A percentile compares a stretch with the other conserved stretches of the same genome.
phyloP scores from a whole-genome alignment of 92 coral and sea anemone genomes.

The Heteractis magnifica region DNA sequence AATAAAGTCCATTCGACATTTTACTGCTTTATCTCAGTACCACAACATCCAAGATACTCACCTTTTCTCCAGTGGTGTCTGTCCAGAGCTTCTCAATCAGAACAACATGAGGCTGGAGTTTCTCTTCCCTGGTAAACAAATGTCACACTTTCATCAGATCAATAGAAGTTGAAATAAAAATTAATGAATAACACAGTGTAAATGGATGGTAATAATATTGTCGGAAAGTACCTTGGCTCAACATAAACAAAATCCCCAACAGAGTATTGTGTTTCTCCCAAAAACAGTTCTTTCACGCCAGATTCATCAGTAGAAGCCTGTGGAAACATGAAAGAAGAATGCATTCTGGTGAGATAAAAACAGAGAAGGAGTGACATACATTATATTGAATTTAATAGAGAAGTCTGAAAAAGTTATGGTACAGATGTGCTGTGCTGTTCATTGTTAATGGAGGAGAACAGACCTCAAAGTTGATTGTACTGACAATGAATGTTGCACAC shows the following conservation, averaged over 20 bases:
- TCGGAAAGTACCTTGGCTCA: conserved; percentile 64
- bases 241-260: conserved; percentile 91
- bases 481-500: no score
- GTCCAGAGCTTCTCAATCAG: conserved; percentile 86
- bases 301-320: conserved; percentile 47
- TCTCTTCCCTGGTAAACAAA: conserved; percentile 64
- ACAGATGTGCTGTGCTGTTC: no score
- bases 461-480: no score
- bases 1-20: no score
- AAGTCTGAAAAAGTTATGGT: not conserved
- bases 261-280: conserved; percentile 46
- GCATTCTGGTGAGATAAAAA: not conserved
- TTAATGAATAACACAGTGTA: not conserved
- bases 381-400: not conserved
- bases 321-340: not conserved
- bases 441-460: no score
- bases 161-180: not conserved
- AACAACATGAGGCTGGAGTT: conserved; percentile 68
- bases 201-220: not conserved
- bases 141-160: not conserved
- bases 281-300: conserved; percentile 59
- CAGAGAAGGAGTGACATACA: no score
- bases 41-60: not conserved
- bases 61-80: conserved; percentile 81
- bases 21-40: not conserved